Conservation (phyloP, 1,140 invertebrate species). For the Drosophila arizonae region DNA sequence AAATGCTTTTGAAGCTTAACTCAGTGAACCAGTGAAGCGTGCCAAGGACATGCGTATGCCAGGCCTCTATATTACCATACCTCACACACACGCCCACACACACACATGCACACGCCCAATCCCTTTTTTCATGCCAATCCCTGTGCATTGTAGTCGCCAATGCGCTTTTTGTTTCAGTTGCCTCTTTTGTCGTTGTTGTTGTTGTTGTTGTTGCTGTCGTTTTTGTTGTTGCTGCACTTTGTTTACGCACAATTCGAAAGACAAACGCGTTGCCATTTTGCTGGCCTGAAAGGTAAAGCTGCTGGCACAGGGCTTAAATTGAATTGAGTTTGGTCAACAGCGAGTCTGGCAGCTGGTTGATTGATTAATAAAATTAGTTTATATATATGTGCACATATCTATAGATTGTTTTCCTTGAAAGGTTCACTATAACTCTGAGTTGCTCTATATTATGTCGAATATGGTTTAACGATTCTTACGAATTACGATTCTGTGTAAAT, state of each 20-base stretch:
- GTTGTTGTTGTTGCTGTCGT: too few relatives aligned
- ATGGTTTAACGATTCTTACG: too few relatives aligned
- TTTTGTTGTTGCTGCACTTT: background rate
- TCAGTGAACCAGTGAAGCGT: constrained; percentile 51
- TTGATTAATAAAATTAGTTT: constrained; percentile 1
- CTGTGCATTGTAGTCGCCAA: constrained; percentile 10
- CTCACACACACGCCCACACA: background rate
- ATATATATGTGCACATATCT: background rate
- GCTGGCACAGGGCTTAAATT: constrained; percentile 8
- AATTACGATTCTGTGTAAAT: too few relatives aligned
- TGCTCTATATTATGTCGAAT: too few relatives aligned
- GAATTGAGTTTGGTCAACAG: constrained; percentile 24
- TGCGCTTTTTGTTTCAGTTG: constrained; percentile 14
- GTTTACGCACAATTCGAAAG: constrained; percentile 37
- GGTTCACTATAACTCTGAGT: too few relatives aligned
- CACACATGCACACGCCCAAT: background rate
- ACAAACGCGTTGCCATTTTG: constrained; percentile 39
- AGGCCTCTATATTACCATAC: background rate
- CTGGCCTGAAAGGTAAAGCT: constrained; percentile 7
- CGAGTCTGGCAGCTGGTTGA: constrained; percentile 6
- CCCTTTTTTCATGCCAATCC: background rate
- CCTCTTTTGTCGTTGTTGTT: background rate
- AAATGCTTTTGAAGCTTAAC: constrained; percentile 57
- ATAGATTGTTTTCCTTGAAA: too few relatives aligned
- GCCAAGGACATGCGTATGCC: constrained; percentile 47